Base-by-base conservation (phyloP, 2,888 invertebrate species). In the Nycteola revayana region DNA sequence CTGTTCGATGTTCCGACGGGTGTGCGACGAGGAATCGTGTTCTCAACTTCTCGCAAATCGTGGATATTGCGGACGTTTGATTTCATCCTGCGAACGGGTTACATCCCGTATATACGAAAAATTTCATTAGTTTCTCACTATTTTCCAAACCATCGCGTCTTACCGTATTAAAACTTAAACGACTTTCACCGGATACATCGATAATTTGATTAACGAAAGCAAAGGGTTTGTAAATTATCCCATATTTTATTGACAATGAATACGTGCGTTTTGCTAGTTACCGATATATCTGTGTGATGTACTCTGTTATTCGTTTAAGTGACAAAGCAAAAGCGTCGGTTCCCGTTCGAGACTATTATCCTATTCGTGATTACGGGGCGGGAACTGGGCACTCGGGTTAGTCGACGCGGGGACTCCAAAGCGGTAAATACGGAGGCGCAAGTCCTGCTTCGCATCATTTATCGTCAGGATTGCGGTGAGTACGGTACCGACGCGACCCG, bases 391-490 rank as follows among this genome's bases (percentile, higher is more conserved):
- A 73, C 75, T 80, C 69, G 69, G 74, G 51, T 83, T 81, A 87
- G 86, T 87, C 78, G 84, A 60, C 71, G 83, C 80, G 77, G 82
- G 85, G 85, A 80, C 78, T 79, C 78, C 75, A 80, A 80, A 84
- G 85, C 83, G 81, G 88, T 78, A 86, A 88, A 81, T 87, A 88
- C 88, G 88, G 88, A 88, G 87, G 78, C 82, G 80, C 78, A 72
- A 74, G 80, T 80, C 77, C 76, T 79, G 69, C 76, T 76, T 68
- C 85, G 79, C 79, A 86, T 85, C 85, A 88, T 88, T 81, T 80
- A 81, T 75, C 82, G 82, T 58, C 85, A 85, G 76, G 81, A 86
- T 80, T 86, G 77, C 81, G 88, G 88, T 88, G 73, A 88, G 88
- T 86, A 65, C 59, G 50, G 67, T 64, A 49, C 40, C 41, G 50